Evolutionary conservation across 2,113 vertebrate species (phyloP).

Genomic region (Copsychus sechellarum): DNA sequence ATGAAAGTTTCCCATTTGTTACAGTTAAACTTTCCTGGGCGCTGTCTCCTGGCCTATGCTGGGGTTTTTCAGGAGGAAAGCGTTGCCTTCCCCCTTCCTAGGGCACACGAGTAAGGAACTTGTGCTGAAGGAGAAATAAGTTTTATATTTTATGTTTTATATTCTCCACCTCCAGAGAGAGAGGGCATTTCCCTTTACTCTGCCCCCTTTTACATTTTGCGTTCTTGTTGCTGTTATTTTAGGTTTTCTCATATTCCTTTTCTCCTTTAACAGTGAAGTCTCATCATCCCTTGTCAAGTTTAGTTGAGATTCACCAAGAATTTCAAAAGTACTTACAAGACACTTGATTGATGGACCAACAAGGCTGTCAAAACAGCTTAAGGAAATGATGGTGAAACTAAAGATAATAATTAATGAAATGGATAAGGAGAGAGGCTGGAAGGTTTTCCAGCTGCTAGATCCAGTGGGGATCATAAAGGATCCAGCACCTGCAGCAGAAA

Average conservation of each 20-base stretch:
- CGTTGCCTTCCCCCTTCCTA: fast-evolving
- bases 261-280: neutral
- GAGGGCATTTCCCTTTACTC: neutral
- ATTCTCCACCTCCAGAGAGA: neutral
- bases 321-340: neutral
- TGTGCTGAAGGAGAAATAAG: neutral
- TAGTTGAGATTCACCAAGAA: neutral
- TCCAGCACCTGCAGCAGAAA: neutral
- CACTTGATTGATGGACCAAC: constrained; percentile 43
- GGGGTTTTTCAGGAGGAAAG: neutral
- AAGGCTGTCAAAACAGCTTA: constrained; percentile 47
- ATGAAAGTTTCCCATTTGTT: neutral
- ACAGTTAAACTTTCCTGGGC: neutral
- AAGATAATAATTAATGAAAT: constrained; percentile 35
- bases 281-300: constrained; percentile 23
- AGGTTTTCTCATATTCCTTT: neutral
- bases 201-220: neutral
- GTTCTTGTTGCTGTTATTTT: neutral
- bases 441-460: neutral
- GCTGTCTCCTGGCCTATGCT: fast-evolving
- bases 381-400: neutral
- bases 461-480: neutral
- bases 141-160: neutral
- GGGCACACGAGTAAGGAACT: neutral
- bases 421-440: neutral